Percentiles rank a stretch among this genome's conserved stretches.
Conservation (phyloP, 2,113 vertebrate genomes). For the Alligator mississippiensis region DNA sequence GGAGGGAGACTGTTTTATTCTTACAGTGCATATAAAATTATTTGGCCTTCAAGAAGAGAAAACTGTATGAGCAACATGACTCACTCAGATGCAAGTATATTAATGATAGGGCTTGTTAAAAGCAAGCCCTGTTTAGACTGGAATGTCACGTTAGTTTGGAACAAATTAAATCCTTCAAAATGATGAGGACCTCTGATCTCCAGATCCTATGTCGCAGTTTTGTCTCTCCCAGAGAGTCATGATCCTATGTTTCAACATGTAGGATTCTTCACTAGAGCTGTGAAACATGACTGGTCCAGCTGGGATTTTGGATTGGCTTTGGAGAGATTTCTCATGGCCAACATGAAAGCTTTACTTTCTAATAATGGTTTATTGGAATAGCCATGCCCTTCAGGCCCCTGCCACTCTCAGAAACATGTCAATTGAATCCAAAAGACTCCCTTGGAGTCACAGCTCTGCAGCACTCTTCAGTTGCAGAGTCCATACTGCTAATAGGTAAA, state of each 20-base stretch:
- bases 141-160: not conserved
- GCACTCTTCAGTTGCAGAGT: not conserved
- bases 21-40: constrained; percentile 46
- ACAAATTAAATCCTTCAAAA: constrained; percentile 17
- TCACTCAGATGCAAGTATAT: constrained; percentile 17
- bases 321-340: not conserved
- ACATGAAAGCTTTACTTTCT: not conserved
- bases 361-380: not conserved
- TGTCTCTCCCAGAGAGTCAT: not conserved
- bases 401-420: not conserved
- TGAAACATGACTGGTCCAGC: not conserved
- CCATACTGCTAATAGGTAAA: not conserved
- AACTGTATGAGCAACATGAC: constrained; percentile 1
- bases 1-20: constrained; percentile 24
- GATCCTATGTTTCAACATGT: not conserved
- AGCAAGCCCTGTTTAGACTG: not conserved
- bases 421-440: not conserved
- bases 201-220: not conserved
- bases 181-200: not conserved
- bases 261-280: not conserved
- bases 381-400: not conserved
- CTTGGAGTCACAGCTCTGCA: not conserved
- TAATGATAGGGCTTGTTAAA: constrained; percentile 9
- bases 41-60: constrained; percentile 42
- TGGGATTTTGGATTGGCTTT: not conserved